Evolutionary conservation across 2,113 vertebrate species (phyloP).

Genomic region (Sylvia atricapilla): DNA sequence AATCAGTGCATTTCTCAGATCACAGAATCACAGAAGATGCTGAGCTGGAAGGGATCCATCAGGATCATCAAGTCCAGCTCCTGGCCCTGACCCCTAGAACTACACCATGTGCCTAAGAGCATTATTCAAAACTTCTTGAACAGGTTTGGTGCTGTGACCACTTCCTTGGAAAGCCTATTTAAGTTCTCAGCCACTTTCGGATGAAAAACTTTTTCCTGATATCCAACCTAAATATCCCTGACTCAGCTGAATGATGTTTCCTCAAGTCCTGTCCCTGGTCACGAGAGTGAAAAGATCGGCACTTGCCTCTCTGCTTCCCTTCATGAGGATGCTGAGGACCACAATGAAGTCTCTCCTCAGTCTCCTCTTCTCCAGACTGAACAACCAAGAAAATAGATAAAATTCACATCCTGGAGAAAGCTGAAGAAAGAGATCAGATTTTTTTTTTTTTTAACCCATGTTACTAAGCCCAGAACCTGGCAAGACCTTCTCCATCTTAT

Average conservation of each 20-base stretch:
- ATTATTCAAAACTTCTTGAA: background rate
- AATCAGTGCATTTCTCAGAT: background rate
- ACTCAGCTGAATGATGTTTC: background rate
- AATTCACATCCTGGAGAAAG: background rate
- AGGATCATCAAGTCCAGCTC: background rate
- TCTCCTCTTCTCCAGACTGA: background rate
- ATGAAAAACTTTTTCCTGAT: background rate
- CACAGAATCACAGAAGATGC: background rate
- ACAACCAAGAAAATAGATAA: background rate
- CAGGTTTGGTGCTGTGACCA: background rate
- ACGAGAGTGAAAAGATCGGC: accelerated
- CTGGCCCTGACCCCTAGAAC: background rate
- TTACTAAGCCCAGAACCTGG: background rate
- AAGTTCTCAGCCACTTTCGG: background rate
- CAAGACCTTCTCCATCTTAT: background rate
- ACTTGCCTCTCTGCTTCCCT: background rate
- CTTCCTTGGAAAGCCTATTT: background rate
- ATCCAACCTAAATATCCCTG: background rate
- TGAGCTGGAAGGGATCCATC: background rate
- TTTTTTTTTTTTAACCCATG: background rate
- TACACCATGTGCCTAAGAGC: background rate
- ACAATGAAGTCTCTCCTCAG: background rate
- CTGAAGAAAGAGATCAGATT: background rate
- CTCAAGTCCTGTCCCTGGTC: background rate
- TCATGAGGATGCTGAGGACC: background rate